Base-by-base conservation (phyloP, 1,140 invertebrate genomes). In the Macrocentrus cingulum region DNA sequence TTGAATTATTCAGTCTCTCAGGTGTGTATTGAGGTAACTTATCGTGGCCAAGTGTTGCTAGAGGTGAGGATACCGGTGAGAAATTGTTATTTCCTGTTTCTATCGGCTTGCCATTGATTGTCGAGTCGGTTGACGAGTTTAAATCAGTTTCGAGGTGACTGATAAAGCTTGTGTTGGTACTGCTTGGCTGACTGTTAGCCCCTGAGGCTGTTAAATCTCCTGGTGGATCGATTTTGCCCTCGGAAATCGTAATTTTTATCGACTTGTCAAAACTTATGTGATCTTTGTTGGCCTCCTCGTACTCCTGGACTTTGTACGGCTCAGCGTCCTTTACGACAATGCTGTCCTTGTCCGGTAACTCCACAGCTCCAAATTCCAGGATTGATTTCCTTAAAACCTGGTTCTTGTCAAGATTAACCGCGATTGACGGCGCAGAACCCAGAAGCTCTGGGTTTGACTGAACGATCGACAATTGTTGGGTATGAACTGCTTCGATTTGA, bases 401-500 rank as follows among this genome's bases (percentile, higher is more conserved):
- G 29, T 72, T 74, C 1, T 74, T 61, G 62, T 36, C 25, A 7
- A 54, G 23, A 25, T 82, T 61, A 1, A 77, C 68, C 7, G 67
- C 64, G 5, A 83, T 65, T 2, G 70, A 62, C 13, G 69, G 69
- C 23, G 64, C 42, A 0, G 63, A 66, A 0, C 69, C 64, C 6
- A 72, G 34, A 0, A 71, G 49, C 48, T 74, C 70, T 0, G 62
- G 63, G 18, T 71, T 74, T 0, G 76, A 77, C 29, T 78, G 71
- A 19, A 76, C 60, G 1, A 79, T 52, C 2, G 70, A 74, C 59
- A 82, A 61, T 22, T 80, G 76, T 39, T 81, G 81, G 36, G 68
- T 76, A 13, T 81, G 76, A 16, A 84, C 70, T 7, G 81, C 82
- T 56, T 84, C 82, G 3, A 83, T 70, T 66, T 84, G 83, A 7